Percentiles rank a stretch among this genome's conserved stretches.
Evolutionary conservation across 2,113 vertebrate species (phyloP).

Genomic region (Esox niger): DNA sequence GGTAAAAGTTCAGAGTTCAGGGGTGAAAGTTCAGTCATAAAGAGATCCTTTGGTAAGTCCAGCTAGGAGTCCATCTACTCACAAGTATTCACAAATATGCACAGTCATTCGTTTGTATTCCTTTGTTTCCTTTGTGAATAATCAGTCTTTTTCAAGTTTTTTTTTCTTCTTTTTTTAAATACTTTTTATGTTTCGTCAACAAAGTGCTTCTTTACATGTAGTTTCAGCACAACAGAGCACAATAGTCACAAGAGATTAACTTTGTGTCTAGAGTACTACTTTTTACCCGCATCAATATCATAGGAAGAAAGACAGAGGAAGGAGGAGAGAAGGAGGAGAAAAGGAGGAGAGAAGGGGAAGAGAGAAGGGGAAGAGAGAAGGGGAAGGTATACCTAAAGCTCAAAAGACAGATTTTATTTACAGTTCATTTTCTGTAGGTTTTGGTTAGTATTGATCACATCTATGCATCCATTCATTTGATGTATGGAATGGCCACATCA

Average conservation of each 20-base stretch:
- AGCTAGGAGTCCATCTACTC: conserved; percentile 40
- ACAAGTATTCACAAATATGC: conserved; percentile 56
- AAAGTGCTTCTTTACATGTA: conserved; percentile 89
- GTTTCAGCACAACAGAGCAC: conserved; percentile 81
- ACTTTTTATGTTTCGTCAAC: conserved; percentile 64
- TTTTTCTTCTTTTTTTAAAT: conserved; percentile 39
- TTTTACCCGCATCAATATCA: conserved; percentile 85
- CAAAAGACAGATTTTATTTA: conserved; percentile 53
- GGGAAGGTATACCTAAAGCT: conserved; percentile 38
- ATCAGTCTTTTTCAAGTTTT: conserved; percentile 57
- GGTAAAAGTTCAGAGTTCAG: conserved; percentile 54
- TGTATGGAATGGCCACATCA: conserved; percentile 55
- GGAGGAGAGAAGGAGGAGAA: conserved; percentile 39
- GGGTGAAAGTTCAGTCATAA: conserved; percentile 57
- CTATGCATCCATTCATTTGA: conserved; percentile 50
- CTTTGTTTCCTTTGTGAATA: conserved; percentile 46
- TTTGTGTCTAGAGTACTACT: conserved; percentile 80
- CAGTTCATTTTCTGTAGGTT: conserved; percentile 57
- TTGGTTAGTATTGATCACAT: conserved; percentile 47
- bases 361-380: conserved; percentile 44
- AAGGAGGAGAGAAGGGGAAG: conserved; percentile 38
- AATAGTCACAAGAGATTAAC: conserved; percentile 79
- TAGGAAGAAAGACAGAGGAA: conserved; percentile 58
- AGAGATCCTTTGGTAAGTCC: conserved; percentile 30
- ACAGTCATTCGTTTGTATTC: conserved; percentile 52